Percentiles rank a stretch among this genome's conserved stretches.
Evolutionary conservation across 64 coral and sea anemone species (phyloP).

Genomic region (Platygyra sinensis): DNA sequence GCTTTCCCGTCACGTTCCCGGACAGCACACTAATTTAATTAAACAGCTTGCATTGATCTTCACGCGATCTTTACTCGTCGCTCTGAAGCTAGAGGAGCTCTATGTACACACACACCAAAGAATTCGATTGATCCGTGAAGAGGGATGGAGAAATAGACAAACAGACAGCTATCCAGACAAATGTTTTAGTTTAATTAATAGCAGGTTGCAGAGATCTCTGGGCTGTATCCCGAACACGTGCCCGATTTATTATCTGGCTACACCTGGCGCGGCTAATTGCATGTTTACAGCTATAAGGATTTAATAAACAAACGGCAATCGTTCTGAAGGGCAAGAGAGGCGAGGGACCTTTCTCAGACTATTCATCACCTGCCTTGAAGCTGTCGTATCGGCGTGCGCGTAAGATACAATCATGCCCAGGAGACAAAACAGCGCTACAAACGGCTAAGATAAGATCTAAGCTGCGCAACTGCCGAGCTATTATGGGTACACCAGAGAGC

Average conservation of each 20-base stretch:
- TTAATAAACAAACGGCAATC: conserved; percentile 23
- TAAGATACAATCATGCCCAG: not conserved
- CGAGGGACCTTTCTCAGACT: not conserved
- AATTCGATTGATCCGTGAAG: not conserved
- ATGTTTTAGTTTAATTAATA: not conserved
- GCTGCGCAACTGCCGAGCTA: not conserved
- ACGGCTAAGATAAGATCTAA: conserved; percentile 30
- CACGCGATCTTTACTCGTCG: no score
- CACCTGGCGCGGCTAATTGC: conserved; percentile 28
- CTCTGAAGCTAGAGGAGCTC: no score
- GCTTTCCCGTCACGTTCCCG: not conserved
- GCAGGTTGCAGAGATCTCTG: not conserved
- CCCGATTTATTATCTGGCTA: not conserved
- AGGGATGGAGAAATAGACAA: not conserved
- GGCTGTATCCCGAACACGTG: not conserved
- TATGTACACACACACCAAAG: not conserved
- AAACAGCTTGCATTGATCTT: no score
- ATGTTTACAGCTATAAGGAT: conserved; percentile 16
- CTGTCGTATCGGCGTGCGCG: not conserved
- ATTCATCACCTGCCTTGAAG: not conserved
- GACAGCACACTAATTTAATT: not conserved
- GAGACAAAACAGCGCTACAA: not conserved
- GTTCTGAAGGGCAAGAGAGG: not conserved
- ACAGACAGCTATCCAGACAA: not conserved
- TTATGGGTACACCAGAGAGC: not conserved